These are phyloP conservation scores for Furnarius figulus DNA, from an alignment of 2,113 vertebrate species.

Conservation along the genomic window DNA sequence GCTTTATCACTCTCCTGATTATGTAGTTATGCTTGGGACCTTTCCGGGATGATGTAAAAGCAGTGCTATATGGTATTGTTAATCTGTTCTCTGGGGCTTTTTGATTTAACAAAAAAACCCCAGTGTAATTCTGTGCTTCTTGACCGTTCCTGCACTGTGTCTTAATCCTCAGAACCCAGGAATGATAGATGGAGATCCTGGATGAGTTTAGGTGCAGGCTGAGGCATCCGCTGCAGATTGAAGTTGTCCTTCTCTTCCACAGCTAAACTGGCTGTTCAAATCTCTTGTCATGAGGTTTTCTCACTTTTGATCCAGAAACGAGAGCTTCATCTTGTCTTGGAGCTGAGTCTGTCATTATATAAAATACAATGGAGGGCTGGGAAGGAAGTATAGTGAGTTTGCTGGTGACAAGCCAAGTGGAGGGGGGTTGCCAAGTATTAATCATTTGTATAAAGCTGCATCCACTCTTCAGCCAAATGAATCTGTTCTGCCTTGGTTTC, in stretches of 20 bases:
- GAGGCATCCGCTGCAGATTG: not conserved
- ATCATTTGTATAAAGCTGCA: conserved; percentile 55
- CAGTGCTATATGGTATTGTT: not conserved
- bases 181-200: not conserved
- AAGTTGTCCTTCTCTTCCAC: not conserved
- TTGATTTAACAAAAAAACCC: not conserved
- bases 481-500: conserved; percentile 55
- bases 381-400: conserved; percentile 56
- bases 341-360: not conserved
- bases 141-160: fast-evolving
- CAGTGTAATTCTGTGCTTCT: not conserved
- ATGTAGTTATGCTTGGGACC: not conserved
- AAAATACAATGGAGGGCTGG: conserved; percentile 41
- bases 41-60: not conserved
- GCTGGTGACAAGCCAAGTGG: conserved; percentile 42
- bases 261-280: not conserved
- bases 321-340: conserved; percentile 29
- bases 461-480: conserved; percentile 49
- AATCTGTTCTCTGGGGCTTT: not conserved
- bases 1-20: not conserved
- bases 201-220: not conserved
- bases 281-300: not conserved
- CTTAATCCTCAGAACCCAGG: not conserved
- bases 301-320: not conserved
- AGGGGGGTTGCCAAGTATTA: conserved; percentile 58